Conservation (phyloP, 2,888 invertebrate genomes). For the Perithous albicinctus region DNA sequence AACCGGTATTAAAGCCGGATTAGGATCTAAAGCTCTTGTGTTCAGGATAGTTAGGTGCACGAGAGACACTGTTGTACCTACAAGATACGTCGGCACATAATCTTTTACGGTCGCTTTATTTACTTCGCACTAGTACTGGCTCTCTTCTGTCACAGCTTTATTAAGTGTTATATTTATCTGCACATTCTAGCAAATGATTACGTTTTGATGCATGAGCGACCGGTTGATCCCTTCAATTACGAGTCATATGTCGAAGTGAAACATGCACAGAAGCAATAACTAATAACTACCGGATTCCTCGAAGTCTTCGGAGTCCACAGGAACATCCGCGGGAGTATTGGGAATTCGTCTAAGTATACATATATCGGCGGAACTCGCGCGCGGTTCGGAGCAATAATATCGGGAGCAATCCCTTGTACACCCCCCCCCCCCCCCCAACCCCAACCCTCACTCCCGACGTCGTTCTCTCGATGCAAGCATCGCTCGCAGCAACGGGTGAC, state of each 20-base stretch:
- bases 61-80: constrained; percentile 3
- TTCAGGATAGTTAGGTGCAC: background rate
- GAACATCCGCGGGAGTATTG: constrained; percentile 19
- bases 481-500: constrained; percentile 33
- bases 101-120: background rate
- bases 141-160: background rate
- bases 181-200: background rate
- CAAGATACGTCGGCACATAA: background rate
- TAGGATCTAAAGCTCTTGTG: constrained; percentile 14
- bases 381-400: constrained; percentile 50
- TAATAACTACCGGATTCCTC: constrained; percentile 8
- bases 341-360: constrained; percentile 34
- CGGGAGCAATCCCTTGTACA: constrained; percentile 44
- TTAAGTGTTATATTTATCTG: no score
- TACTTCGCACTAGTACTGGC: background rate
- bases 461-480: background rate
- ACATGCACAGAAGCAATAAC: constrained; percentile 3
- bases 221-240: background rate
- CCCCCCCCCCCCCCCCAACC: background rate
- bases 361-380: background rate
- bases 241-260: background rate
- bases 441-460: background rate
- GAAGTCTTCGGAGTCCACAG: constrained; percentile 24
- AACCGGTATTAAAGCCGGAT: constrained; percentile 23
- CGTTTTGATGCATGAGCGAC: background rate